phyloP scores from a whole-genome alignment of 2,888 invertebrate species.

The Abrostola triplasia region DNA sequence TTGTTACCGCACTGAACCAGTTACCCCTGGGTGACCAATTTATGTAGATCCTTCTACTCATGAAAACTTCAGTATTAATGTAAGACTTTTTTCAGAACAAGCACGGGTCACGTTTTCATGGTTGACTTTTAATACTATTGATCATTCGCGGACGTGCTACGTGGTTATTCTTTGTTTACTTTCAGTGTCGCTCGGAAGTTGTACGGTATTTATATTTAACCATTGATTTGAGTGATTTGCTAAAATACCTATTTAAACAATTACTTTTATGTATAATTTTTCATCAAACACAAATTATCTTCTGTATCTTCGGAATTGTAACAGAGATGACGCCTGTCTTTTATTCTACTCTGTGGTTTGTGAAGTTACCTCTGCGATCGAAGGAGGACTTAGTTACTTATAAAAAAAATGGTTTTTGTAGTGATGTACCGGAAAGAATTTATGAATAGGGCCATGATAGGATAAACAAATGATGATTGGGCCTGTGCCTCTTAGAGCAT shows the following conservation, averaged over 20 bases:
- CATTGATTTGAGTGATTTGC: neutral
- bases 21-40: conserved; percentile 33
- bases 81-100: conserved; percentile 10
- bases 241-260: too few relatives aligned
- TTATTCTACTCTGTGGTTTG: too few relatives aligned
- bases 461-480: too few relatives aligned
- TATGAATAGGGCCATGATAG: too few relatives aligned
- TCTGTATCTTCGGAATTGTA: too few relatives aligned
- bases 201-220: neutral
- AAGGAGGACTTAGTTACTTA: too few relatives aligned
- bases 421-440: too few relatives aligned
- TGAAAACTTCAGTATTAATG: neutral
- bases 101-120: conserved; percentile 16
- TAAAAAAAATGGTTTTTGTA: too few relatives aligned
- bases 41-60: conserved; percentile 27
- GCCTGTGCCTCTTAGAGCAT: too few relatives aligned
- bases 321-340: neutral
- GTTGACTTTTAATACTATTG: conserved; percentile 21
- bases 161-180: conserved; percentile 28
- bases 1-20: conserved; percentile 49
- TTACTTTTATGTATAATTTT: too few relatives aligned
- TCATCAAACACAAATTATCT: too few relatives aligned
- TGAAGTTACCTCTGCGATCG: too few relatives aligned
- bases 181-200: conserved; percentile 1
- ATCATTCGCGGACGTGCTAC: conserved; percentile 25